Conservation (phyloP, 2,113 vertebrate species). For the Microcebus griseorufus region DNA sequence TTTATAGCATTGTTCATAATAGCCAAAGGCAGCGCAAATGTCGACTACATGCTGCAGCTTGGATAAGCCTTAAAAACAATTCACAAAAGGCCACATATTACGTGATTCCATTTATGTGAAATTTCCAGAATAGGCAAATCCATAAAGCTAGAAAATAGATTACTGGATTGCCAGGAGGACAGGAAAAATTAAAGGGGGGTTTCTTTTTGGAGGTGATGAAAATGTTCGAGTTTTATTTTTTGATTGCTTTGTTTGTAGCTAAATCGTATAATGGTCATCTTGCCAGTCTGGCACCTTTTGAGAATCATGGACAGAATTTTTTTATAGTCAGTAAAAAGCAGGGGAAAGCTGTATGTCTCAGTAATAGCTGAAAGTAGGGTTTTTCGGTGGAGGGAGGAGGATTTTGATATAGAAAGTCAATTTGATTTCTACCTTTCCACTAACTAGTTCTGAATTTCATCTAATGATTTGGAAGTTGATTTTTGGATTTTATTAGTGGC, state of each 20-base stretch:
- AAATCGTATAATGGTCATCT: not conserved
- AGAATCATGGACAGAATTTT: not conserved
- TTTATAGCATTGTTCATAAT: not conserved
- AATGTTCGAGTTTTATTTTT: not conserved
- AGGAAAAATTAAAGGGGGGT: not conserved
- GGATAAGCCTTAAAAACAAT: not conserved
- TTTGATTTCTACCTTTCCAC: not conserved
- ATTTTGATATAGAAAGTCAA: not conserved
- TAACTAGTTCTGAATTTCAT: not conserved
- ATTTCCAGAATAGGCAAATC: not conserved
- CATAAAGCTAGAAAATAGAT: not conserved
- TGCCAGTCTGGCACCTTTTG: not conserved
- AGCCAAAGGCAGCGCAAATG: not conserved
- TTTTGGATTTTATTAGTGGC: not conserved
- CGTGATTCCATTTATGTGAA: not conserved
- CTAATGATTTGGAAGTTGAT: not conserved
- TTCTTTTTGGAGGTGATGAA: not conserved
- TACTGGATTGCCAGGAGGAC: not conserved
- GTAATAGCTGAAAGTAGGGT: not conserved
- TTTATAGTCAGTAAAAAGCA: not conserved
- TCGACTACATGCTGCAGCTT: not conserved
- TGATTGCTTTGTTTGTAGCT: not conserved
- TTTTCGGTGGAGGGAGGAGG: rapidly evolving
- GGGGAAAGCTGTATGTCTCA: not conserved
- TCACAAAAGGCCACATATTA: not conserved